Base-by-base conservation (phyloP, 1,140 invertebrate species). In the Pygmarrhopalites habei region DNA sequence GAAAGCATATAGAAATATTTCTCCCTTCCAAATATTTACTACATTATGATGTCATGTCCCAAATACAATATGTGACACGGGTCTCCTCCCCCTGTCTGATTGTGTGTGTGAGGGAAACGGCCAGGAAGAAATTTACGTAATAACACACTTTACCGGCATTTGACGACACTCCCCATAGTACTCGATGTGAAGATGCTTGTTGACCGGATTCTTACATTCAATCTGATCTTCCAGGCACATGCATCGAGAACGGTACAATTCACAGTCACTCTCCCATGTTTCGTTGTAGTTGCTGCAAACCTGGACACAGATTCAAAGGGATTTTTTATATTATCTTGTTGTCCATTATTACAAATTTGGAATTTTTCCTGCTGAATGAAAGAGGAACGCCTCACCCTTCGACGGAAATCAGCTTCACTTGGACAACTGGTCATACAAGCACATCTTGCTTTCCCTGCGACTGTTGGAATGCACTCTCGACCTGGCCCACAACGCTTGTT, bases 251-350 rank as follows among this genome's bases (percentile, higher is more conserved):
- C 89, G 86, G 77, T 95, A 90, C 57, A 96, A 84, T 72, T 93
- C 86, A 76, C 93, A 96, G 73, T 95, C 91, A 17, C 90, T 94
- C 17, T 82, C 77, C 85, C 90, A 96, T 1, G 93, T 96, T 76
- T 94, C 87, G 73, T 96, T 96, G 77, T 87, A 85, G 77, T 93
- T 95, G 46, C 88, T 90, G 79, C 93, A 96, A 29, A 95, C 92
- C 81, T 85, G 73, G 21, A 71, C 14, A n/a, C n/a, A n/a, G n/a
- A n/a, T n/a, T n/a, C n/a, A n/a, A 49, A 17, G 21, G 47, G 14
- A 17, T 49, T 49, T 15, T 14, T n/a, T n/a, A n/a, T n/a, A n/a
- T n/a, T n/a, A n/a, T n/a, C n/a, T n/a, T n/a, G n/a, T n/a, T n/a
- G n/a, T n/a, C n/a, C n/a, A n/a, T n/a, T n/a, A n/a, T n/a, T n/a